Base-by-base conservation (phyloP, 2,113 vertebrate species). In the Percina caprodes region DNA sequence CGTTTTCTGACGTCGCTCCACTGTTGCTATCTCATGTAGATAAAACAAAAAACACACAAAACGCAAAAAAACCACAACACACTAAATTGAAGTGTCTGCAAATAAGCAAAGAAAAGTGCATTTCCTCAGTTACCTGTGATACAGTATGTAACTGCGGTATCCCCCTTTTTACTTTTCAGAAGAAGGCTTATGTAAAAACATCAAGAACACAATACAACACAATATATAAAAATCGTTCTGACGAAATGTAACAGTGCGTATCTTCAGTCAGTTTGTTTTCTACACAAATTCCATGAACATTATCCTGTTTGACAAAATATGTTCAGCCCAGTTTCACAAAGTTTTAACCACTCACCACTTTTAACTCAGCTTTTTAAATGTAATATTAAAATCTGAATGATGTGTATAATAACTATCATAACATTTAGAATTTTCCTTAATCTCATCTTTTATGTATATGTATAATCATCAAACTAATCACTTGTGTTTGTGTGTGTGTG, bases 391-490 rank as follows among this genome's bases (percentile, higher is more conserved):
- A 80, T 69, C 15, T 71, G 15, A 65, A 42, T 54, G 65, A 77
- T 65, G 33, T 62, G 5, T 35, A 23, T 46, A 71, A 67, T 45
- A 63, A 11, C 24, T 63, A 1, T 45, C 14, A 75, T 45, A 26
- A 61, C 76, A 33, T 69, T 72, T 49, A 15, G 5, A 3, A 56
- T 82, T 85, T 75, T 60, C 19, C 13, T 54, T 10, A 51, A 51
- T 42, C 11, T 49, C 11, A 60, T 71, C 24, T 72, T 4, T 79
- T 49, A 39, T 63, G n/a, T 15, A 48, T 73, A 48, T 69, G 46
- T 70, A 89, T 56, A 77, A 77, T 83, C 71, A 77, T 88, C 69
- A 79, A 66, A 73, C 68, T 85, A 86, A 88, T 79, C 52, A 54
- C 15, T 18, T 79, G 48, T 85, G 33, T 84, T 56, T 86, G 56